Percentiles rank a stretch among this genome's conserved stretches.
phyloP scores from a whole-genome alignment of 2,888 invertebrate species.

The Orthosia gothica region DNA sequence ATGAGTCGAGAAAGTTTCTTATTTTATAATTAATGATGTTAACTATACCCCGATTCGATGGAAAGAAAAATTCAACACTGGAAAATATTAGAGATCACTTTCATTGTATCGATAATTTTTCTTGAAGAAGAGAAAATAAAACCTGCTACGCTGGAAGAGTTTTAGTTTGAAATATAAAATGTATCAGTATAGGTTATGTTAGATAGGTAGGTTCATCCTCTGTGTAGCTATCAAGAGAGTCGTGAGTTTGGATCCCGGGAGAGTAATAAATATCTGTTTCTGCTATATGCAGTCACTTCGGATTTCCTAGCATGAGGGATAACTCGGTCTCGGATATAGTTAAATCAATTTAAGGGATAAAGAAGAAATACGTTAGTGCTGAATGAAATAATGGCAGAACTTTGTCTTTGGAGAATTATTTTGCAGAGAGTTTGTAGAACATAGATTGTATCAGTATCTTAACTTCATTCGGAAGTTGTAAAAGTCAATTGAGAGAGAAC shows the following conservation, averaged over 20 bases:
- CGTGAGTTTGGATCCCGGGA: conserved; percentile 55
- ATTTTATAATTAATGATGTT: conserved; percentile 2
- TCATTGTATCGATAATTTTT: conserved; percentile 28
- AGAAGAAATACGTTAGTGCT: conserved; percentile 46
- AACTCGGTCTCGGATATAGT: conserved; percentile 37
- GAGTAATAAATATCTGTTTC: conserved; percentile 67
- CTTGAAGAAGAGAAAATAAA: conserved; percentile 30
- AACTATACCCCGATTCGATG: background rate
- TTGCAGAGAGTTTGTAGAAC: conserved; percentile 38
- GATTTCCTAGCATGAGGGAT: conserved; percentile 61
- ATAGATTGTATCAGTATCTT: conserved; percentile 55
- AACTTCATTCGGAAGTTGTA: conserved; percentile 54
- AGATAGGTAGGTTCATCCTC: conserved; percentile 36
- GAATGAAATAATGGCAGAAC: conserved; percentile 45
- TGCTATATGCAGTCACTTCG: conserved; percentile 63
- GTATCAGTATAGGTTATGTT: conserved; percentile 51
- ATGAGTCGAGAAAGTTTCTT: background rate
- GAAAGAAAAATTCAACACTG: background rate
- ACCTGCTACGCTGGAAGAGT: conserved; percentile 25
- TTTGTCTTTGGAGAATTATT: conserved; percentile 48
- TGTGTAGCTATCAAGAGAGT: conserved; percentile 49
- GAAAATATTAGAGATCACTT: conserved; percentile 18
- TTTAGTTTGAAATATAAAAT: conserved; percentile 56
- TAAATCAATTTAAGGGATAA: conserved; percentile 61
- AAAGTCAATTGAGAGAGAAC: conserved; percentile 55